Percentiles rank a stretch among this genome's conserved stretches.
Conservation (phyloP, 2,797 vertebrate genomes). For the Erpetoichthys calabaricus region DNA sequence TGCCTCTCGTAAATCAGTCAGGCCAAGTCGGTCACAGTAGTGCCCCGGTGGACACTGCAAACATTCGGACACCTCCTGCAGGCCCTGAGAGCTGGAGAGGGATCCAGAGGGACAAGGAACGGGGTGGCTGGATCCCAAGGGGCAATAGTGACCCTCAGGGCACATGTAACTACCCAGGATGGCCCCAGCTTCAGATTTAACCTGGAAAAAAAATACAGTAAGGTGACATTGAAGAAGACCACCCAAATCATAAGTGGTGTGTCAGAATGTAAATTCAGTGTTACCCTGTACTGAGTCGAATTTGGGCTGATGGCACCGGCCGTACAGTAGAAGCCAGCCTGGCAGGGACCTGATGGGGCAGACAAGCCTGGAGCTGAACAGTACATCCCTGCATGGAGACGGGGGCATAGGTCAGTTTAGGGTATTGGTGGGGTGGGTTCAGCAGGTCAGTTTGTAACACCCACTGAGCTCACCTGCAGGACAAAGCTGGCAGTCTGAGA, state of each 20-base stretch:
- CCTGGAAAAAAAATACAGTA: conserved; percentile 30
- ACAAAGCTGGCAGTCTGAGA: conserved; percentile 54
- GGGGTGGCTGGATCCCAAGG: conserved; percentile 51
- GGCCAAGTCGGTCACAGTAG: conserved; percentile 57
- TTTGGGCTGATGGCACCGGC: conserved; percentile 60
- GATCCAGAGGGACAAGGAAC: conserved; percentile 66
- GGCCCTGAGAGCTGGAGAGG: conserved; percentile 49
- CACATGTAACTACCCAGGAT: conserved; percentile 51
- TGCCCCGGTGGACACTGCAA: conserved; percentile 60
- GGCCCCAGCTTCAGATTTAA: conserved; percentile 33
- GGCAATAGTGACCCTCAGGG: conserved; percentile 72
- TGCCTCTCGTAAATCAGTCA: conserved; percentile 42
- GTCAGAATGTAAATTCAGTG: conserved; percentile 5
- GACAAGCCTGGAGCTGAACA: conserved; percentile 59
- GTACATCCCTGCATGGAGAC: conserved; percentile 57
- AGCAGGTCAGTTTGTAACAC: not conserved
- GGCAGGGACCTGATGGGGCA: conserved; percentile 62
- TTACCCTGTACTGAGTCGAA: conserved; percentile 55
- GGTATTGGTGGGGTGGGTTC: not conserved
- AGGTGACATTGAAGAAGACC: not conserved
- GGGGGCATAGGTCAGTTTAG: not conserved
- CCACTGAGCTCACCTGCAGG: conserved; percentile 49
- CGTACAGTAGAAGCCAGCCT: conserved; percentile 64
- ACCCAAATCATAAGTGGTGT: not conserved
- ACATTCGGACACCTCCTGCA: conserved; percentile 52